These are phyloP conservation scores for Cheilosia scutellata DNA, from an alignment of 2,888 invertebrate species.

Conservation along the genomic window DNA sequence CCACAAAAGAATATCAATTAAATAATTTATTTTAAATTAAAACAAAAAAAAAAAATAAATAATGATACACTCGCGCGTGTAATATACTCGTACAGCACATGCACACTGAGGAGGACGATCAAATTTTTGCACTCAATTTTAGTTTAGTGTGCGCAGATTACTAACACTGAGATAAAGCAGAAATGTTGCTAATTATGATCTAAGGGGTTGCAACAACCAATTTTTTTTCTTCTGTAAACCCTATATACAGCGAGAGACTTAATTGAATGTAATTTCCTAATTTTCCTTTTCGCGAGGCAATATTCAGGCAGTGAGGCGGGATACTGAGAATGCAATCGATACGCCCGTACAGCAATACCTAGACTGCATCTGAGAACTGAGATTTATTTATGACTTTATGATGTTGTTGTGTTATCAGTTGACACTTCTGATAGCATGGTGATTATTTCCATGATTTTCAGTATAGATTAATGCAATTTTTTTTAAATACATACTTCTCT, in stretches of 20 bases:
- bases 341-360: slow-evolving; percentile 7
- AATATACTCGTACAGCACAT: slow-evolving; percentile 30
- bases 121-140: slow-evolving; percentile 59
- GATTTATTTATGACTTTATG: slow-evolving; percentile 47
- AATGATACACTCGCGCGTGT: slow-evolving; percentile 41
- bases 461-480: too few species aligned
- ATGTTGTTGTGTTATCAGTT: slow-evolving; percentile 60
- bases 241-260: background rate
- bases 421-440: slow-evolving; percentile 45
- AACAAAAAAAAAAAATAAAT: slow-evolving; percentile 1
- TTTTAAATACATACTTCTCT: too few species aligned
- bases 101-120: slow-evolving; percentile 33
- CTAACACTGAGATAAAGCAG: slow-evolving; percentile 20
- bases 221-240: slow-evolving; percentile 7
- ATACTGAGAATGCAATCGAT: slow-evolving; percentile 26
- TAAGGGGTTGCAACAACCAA: slow-evolving; percentile 29
- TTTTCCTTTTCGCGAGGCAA: slow-evolving; percentile 7
- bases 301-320: slow-evolving; percentile 13
- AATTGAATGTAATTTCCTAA: slow-evolving; percentile 61
- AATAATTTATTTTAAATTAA: slow-evolving; percentile 34
- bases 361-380: slow-evolving; percentile 27
- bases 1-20: slow-evolving; percentile 27
- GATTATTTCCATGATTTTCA: slow-evolving; percentile 43
- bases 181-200: slow-evolving; percentile 51
- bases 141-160: slow-evolving; percentile 32